Percentiles rank a stretch among this genome's conserved stretches.
phyloP scores from a whole-genome alignment of 2,113 vertebrate genomes.

The Actinemys pallida region DNA sequence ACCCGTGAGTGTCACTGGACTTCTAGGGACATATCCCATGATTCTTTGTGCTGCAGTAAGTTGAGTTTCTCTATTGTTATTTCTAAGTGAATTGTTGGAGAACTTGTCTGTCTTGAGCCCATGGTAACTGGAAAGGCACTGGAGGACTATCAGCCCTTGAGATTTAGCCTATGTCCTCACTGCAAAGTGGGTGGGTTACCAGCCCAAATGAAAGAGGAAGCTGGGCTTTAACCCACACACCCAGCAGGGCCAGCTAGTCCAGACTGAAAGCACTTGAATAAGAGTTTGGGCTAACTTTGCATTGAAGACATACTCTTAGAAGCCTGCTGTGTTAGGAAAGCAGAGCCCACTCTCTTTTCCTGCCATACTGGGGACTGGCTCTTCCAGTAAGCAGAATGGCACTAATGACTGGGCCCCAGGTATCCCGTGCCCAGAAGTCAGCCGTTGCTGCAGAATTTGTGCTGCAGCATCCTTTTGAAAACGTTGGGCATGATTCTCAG shows the following conservation, averaged over 20 bases:
- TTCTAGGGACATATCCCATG: background rate
- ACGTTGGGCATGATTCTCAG: background rate
- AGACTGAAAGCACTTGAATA: background rate
- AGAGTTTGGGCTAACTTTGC: no score
- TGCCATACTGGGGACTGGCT: background rate
- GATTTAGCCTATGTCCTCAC: background rate
- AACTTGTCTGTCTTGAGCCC: background rate
- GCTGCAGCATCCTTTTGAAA: background rate
- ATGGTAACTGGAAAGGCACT: background rate
- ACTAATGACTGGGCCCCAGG: background rate
- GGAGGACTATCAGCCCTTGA: background rate
- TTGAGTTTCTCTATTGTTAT: background rate
- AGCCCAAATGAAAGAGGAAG: background rate
- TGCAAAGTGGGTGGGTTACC: background rate
- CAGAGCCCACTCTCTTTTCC: background rate
- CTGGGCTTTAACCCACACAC: background rate
- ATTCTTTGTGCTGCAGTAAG: background rate
- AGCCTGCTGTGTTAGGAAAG: background rate
- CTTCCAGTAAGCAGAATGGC: background rate
- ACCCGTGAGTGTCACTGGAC: background rate
- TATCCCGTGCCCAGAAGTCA: rapidly evolving
- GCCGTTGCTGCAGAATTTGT: background rate
- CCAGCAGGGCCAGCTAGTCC: background rate
- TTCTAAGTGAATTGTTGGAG: background rate
- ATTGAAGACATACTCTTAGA: background rate